Base-by-base conservation (phyloP, 64 coral and sea anemone species). In the Pocillopora verrucosa region DNA sequence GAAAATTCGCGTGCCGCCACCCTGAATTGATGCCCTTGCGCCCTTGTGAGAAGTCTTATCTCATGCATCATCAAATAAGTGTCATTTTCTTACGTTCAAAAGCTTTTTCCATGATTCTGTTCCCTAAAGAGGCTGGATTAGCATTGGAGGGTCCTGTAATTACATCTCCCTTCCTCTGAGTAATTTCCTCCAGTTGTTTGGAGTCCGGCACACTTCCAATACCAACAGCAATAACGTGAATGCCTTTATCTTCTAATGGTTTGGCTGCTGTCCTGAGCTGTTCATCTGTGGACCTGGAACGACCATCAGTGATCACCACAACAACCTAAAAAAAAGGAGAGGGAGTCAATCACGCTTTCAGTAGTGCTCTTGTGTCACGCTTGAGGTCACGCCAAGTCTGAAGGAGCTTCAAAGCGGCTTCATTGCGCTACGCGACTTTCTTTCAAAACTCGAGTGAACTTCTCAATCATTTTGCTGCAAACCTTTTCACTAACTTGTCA, bases 181-280 rank as follows among this genome's bases (percentile, higher is more conserved):
- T 92, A 5, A 82, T 83, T 56, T 72, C 61, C 25, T 30, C 67
- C 9, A 96, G 75, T 56, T 92, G 80, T 19, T 26, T 34, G 17
- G 75, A 65, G 76, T 96, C 91, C n/a, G 83, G 88, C 22, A 72
- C 68, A 16, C 41, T 69, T 38, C 94, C 94, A 65, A 96, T 78
- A 9, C 87, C 94, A 34, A 96, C 88, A 24, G 91, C 76, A 34
- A 96, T 88, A 13, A 96, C 80, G 41, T 96, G 87, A 56, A 96
- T 88, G 22, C 73, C 91, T 69, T 76, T 74, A 11, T 87, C 65
- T 86, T 60, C 68, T 13, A 96, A 74, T 22, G 37, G 24, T 22
- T 90, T 80, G 13, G 91, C 87, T 19, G 91, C 88, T 35, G 19
- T 37, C 14, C 80, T 68, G 34, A 96, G 73, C 45, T 96, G 82